Percentiles rank a stretch among this genome's conserved stretches.
Conservation (phyloP, 2,113 vertebrate species). For the Sula dactylatra region DNA sequence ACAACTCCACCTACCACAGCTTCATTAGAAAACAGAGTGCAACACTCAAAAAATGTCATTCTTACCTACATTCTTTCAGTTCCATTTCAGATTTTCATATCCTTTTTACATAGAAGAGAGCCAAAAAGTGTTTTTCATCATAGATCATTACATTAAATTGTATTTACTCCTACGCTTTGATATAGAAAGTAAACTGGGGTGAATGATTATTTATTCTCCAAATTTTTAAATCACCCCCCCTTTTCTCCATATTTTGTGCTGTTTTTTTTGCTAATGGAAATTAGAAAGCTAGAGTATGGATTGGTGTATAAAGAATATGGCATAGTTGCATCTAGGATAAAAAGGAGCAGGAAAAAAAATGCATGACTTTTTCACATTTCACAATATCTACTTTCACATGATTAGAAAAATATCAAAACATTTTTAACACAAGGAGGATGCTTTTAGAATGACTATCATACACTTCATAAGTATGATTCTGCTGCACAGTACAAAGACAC, state of each 20-base stretch:
- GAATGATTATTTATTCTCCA: neutral
- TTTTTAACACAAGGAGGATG: neutral
- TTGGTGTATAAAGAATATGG: neutral
- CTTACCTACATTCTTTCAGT: neutral
- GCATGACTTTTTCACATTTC: neutral
- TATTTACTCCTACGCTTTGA: neutral
- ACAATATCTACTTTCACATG: neutral
- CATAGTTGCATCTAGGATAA: neutral
- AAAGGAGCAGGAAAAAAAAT: neutral
- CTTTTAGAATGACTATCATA: neutral
- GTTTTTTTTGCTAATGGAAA: neutral
- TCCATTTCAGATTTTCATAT: neutral
- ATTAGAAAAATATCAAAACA: neutral
- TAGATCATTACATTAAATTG: neutral
- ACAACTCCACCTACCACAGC: neutral
- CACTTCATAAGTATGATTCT: neutral
- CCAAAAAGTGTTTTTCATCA: neutral
- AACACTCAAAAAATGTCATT: neutral
- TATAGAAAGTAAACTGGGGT: neutral
- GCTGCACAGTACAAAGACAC: neutral
- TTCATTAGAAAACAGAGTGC: neutral
- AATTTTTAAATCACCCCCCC: neutral
- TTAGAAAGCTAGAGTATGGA: neutral
- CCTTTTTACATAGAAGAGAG: neutral
- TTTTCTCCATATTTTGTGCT: neutral